A percentile compares a stretch with the other conserved stretches of the same genome.
Evolutionary conservation across 2,797 vertebrate species (phyloP).

Genomic region (Champsocephalus gunnari): DNA sequence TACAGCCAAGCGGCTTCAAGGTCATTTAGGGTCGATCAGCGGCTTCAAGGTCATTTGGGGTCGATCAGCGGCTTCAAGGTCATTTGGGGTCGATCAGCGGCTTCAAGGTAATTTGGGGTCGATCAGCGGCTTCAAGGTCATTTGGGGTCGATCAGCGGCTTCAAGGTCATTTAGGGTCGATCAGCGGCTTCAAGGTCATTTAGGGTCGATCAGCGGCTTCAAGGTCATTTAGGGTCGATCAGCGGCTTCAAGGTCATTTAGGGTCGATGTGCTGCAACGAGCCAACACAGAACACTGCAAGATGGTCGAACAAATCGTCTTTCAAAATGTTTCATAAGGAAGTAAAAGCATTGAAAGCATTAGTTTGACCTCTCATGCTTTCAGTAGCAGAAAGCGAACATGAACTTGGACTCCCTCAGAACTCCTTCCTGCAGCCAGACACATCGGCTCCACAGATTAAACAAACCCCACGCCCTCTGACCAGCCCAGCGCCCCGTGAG

Average conservation of each 20-base stretch:
- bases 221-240: neutral
- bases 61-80: too few species aligned
- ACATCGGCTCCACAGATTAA: conserved; percentile 25
- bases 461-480: conserved; percentile 34
- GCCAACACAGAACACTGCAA: neutral
- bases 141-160: too few species aligned
- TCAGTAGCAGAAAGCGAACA: neutral
- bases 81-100: too few species aligned
- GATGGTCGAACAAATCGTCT: neutral
- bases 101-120: too few species aligned
- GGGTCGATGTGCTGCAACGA: neutral
- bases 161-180: too few species aligned
- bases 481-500: neutral
- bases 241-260: too few species aligned
- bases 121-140: too few species aligned
- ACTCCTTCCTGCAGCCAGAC: conserved; percentile 33
- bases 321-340: neutral
- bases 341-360: neutral
- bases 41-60: too few species aligned
- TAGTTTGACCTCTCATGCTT: neutral
- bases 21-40: too few species aligned
- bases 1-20: too few species aligned
- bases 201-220: too few species aligned
- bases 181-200: too few species aligned
- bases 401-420: neutral